These are phyloP conservation scores for Chromoteleia sp. DNA, from an alignment of 2,888 invertebrate species.

Conservation along the genomic window DNA sequence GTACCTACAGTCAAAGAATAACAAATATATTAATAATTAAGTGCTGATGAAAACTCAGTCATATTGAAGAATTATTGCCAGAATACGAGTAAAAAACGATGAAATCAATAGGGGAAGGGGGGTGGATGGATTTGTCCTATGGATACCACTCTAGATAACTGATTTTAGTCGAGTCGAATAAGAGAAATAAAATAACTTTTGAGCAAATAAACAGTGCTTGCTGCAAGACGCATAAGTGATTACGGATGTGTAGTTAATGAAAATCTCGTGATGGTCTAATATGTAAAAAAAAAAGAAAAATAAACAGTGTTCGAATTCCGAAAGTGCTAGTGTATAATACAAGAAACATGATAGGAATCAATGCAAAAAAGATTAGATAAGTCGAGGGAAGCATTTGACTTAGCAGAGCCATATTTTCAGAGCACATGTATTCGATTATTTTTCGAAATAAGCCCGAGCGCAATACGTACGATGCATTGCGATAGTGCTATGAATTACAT, in stretches of 20 bases:
- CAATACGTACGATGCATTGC: conserved; percentile 41
- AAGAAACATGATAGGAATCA: conserved; percentile 67
- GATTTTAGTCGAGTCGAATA: conserved; percentile 19
- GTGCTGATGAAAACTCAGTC: conserved; percentile 38
- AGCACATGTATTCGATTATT: conserved; percentile 63
- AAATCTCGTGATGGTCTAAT: conserved; percentile 74
- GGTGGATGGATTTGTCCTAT: neutral
- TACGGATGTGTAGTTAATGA: conserved; percentile 71
- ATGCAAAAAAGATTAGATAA: conserved; percentile 57
- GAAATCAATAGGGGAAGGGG: conserved; percentile 7
- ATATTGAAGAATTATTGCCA: conserved; percentile 70
- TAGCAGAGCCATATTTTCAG: conserved; percentile 69
- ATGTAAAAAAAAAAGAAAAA: conserved; percentile 51
- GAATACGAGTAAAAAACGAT: conserved; percentile 51
- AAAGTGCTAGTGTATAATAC: conserved; percentile 74
- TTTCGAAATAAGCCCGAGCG: conserved; percentile 38
- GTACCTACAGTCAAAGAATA: conserved; percentile 80
- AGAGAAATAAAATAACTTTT: conserved; percentile 74
- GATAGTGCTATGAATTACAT: conserved; percentile 53
- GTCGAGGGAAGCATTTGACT: conserved; percentile 57
- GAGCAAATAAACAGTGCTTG: conserved; percentile 75
- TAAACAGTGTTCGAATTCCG: conserved; percentile 71
- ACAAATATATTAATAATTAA: conserved; percentile 72
- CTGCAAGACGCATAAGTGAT: conserved; percentile 75
- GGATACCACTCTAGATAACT: conserved; percentile 3